These are phyloP conservation scores for Rhea pennata DNA, from an alignment of 2,113 vertebrate species.

Conservation along the genomic window DNA sequence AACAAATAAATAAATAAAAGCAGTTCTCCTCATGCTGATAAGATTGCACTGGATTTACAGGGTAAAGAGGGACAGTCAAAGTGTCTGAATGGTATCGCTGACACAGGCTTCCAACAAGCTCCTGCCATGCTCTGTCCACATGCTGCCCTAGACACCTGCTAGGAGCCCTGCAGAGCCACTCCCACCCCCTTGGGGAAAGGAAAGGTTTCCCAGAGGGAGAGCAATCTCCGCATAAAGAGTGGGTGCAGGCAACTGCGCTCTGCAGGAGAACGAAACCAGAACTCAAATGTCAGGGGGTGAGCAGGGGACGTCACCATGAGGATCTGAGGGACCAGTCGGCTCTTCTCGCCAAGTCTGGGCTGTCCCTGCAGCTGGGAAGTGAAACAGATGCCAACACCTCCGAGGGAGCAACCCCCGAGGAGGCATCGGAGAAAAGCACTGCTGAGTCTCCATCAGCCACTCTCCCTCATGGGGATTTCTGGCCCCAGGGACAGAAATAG, in stretches of 20 bases:
- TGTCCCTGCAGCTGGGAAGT: neutral
- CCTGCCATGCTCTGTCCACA: rapidly evolving
- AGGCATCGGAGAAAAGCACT: neutral
- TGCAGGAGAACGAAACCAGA: neutral
- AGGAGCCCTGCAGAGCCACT: neutral
- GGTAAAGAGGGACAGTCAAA: neutral
- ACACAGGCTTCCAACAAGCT: neutral
- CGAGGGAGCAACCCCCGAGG: neutral
- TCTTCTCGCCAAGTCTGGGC: neutral
- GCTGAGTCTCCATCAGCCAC: neutral
- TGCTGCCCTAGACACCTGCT: neutral
- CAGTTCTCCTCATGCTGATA: neutral
- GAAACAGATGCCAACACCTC: rapidly evolving
- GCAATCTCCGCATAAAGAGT: neutral
- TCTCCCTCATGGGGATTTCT: neutral
- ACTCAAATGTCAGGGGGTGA: neutral
- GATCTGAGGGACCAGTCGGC: neutral
- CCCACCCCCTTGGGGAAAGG: neutral
- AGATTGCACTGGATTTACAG: neutral
- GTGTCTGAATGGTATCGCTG: neutral
- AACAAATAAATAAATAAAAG: neutral
- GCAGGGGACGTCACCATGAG: neutral
- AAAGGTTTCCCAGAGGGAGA: neutral
- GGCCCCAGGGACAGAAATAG: neutral
- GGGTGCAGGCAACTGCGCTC: neutral